A percentile compares a stretch with the other conserved stretches of the same genome.
Conservation (phyloP, 2,888 invertebrate genomes). For the Caenorhabditis becei region DNA sequence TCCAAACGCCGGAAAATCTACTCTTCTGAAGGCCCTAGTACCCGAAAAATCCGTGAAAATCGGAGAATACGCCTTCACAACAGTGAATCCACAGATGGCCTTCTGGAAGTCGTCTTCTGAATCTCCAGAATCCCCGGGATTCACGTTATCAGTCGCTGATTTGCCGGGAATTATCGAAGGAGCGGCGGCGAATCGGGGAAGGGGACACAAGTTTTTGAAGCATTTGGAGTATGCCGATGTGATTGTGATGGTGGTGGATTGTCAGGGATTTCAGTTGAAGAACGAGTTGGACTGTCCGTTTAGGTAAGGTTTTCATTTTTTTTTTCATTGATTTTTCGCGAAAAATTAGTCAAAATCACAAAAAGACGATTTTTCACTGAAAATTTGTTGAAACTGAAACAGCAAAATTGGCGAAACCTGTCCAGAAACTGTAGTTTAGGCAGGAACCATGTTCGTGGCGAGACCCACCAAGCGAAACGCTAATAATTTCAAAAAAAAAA, state of each 20-base stretch:
- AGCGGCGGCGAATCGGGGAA: constrained; percentile 76
- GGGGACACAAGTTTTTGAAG: constrained; percentile 77
- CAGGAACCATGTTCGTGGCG: too few relatives aligned
- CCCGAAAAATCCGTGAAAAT: constrained; percentile 78
- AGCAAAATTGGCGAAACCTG: too few relatives aligned
- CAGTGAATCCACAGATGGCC: constrained; percentile 69
- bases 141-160: constrained; percentile 77
- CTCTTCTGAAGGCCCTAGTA: constrained; percentile 76
- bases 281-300: constrained; percentile 72
- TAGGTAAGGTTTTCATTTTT: constrained; percentile 58
- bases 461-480: too few relatives aligned
- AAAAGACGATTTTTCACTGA: background rate
- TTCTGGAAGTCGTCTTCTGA: constrained; percentile 45
- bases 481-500: too few relatives aligned
- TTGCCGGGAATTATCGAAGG: constrained; percentile 79
- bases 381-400: too few relatives aligned
- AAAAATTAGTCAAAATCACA: background rate
- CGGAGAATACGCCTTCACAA: constrained; percentile 79
- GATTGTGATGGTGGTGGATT: constrained; percentile 78
- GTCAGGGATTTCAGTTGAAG: constrained; percentile 76
- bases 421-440: too few relatives aligned
- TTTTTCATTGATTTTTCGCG: background rate
- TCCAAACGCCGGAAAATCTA: constrained; percentile 81
- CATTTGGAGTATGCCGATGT: constrained; percentile 79
- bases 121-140: constrained; percentile 42